Percentiles rank a stretch among this genome's conserved stretches.
Conservation (phyloP, 2,888 invertebrate species). For the Aethes cnicana region DNA sequence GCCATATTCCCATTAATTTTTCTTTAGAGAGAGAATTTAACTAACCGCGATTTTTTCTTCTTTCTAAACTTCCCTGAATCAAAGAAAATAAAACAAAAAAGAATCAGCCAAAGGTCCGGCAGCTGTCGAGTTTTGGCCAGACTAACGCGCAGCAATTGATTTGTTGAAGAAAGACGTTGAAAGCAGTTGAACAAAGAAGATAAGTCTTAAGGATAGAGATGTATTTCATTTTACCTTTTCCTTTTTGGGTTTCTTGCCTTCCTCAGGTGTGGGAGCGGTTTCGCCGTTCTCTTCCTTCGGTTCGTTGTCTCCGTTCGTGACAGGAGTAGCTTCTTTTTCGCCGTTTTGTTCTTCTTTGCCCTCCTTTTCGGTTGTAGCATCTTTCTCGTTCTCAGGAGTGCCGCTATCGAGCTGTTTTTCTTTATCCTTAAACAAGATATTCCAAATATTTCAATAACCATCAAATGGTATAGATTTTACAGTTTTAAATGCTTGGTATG, state of each 20-base stretch:
- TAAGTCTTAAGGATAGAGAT: too few species aligned
- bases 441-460: not conserved
- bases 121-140: too few species aligned
- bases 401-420: slow-evolving; percentile 81
- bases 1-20: too few species aligned
- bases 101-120: too few species aligned
- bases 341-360: slow-evolving; percentile 59
- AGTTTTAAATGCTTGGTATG: not conserved
- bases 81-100: too few species aligned
- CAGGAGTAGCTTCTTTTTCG: slow-evolving; percentile 56
- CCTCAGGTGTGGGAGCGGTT: slow-evolving; percentile 62
- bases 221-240: slow-evolving; percentile 84
- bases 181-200: too few species aligned
- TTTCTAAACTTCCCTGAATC: too few species aligned
- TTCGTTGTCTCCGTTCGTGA: slow-evolving; percentile 73
- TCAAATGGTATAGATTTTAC: not conserved
- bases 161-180: too few species aligned
- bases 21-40: too few species aligned
- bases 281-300: slow-evolving; percentile 68
- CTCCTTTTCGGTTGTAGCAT: slow-evolving; percentile 85
- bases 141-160: too few species aligned
- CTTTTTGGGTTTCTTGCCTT: slow-evolving; percentile 85
- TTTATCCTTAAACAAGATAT: slow-evolving; percentile 76
- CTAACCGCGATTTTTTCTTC: too few species aligned
- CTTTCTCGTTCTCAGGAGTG: slow-evolving; percentile 85